A percentile compares a stretch with the other conserved stretches of the same genome.
These are phyloP conservation scores for Mamestra configurata DNA, from an alignment of 1,140 invertebrate genomes.

Conservation along the genomic window DNA sequence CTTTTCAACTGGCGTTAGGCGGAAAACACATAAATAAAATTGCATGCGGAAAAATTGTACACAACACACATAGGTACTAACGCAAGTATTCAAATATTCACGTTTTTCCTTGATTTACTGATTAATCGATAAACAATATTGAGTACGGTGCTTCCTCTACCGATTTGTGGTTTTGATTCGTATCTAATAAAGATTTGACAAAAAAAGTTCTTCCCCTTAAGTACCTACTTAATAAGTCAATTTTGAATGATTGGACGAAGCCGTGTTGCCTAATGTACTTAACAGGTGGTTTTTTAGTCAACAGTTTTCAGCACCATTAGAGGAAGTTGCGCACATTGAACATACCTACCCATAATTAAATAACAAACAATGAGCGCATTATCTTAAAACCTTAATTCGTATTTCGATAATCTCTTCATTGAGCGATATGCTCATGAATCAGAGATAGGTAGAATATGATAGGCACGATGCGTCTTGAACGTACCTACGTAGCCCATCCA, in stretches of 20 bases:
- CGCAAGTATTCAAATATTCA: background rate
- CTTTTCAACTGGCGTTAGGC: conserved; percentile 53
- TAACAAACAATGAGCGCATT: background rate
- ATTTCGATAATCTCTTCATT: conserved; percentile 8
- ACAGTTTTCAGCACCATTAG: too few species aligned
- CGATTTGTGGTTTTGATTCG: conserved; percentile 9
- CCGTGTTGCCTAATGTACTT: too few species aligned
- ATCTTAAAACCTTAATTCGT: conserved; percentile 5
- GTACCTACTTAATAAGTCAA: background rate
- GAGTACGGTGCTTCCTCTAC: conserved; percentile 1
- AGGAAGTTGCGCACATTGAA: background rate
- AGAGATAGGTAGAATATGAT: conserved; percentile 39
- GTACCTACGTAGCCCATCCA: background rate
- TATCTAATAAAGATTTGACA: background rate
- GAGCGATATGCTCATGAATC: conserved; percentile 5
- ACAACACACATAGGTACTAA: background rate
- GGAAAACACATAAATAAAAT: conserved; percentile 49
- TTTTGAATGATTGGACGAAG: background rate
- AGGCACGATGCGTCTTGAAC: background rate
- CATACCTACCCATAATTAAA: background rate
- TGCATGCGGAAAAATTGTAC: conserved; percentile 12
- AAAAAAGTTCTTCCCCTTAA: background rate
- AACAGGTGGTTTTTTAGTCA: too few species aligned
- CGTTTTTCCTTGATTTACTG: conserved; percentile 25
- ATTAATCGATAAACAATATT: conserved; percentile 21